Evolutionary conservation across 2,888 invertebrate species (phyloP).

Genomic region (Ligdia adustata): DNA sequence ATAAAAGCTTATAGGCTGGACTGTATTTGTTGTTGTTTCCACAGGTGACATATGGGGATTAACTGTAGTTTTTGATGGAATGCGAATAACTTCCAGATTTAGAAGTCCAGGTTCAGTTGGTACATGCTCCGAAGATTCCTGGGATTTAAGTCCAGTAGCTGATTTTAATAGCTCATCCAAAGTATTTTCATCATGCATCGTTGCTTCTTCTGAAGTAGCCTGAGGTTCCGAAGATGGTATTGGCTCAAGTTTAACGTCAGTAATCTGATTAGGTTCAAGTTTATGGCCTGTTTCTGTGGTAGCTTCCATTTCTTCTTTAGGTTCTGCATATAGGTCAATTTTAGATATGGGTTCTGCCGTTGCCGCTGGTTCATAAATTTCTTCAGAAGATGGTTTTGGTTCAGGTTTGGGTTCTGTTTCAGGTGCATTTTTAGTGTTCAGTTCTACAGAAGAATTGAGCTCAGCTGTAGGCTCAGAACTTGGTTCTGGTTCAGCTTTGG

Average conservation of each 20-base stretch:
- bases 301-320: neutral
- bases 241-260: too few species aligned
- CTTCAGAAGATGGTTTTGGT: too few species aligned
- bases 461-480: neutral
- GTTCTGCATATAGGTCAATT: neutral
- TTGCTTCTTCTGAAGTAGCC: too few species aligned
- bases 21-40: slow-evolving; percentile 38
- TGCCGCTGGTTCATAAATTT: too few species aligned
- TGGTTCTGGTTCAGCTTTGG: slow-evolving; percentile 30
- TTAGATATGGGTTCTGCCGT: neutral
- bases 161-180: too few species aligned
- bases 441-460: neutral
- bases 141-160: neutral
- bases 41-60: slow-evolving; percentile 18
- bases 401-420: neutral
- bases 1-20: slow-evolving; percentile 5
- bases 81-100: slow-evolving; percentile 13
- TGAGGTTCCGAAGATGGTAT: too few species aligned
- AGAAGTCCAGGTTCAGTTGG: neutral
- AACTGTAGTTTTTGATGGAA: slow-evolving; percentile 8
- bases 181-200: too few species aligned
- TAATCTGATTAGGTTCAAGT: too few species aligned
- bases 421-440: neutral
- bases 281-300: too few species aligned
- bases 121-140: neutral